Conservation (phyloP, 1,140 invertebrate genomes). For the Goniozus legneri region DNA sequence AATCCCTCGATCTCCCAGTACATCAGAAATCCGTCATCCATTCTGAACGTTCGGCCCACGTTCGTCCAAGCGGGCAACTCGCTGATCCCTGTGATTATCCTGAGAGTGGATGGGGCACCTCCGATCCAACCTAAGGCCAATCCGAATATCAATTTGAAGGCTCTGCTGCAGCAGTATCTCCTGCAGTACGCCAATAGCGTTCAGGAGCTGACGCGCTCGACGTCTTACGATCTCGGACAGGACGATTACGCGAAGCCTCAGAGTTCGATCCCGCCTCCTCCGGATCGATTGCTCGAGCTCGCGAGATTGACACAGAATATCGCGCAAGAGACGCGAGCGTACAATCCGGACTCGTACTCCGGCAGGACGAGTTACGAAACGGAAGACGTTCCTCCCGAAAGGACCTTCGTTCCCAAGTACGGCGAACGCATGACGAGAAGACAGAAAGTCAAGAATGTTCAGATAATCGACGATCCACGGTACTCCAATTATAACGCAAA, state of each 20-base stretch:
- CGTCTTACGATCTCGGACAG: slow-evolving; percentile 31
- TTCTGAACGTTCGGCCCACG: slow-evolving; percentile 48
- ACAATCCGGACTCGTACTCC: slow-evolving; percentile 11
- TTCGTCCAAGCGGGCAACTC: slow-evolving; percentile 49
- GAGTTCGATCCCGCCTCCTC: background rate
- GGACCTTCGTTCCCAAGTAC: slow-evolving; percentile 4
- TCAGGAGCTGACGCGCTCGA: slow-evolving; percentile 27
- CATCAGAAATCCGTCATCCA: slow-evolving; percentile 47
- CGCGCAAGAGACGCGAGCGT: slow-evolving; percentile 4
- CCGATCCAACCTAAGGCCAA: slow-evolving; percentile 32
- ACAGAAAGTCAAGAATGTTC: slow-evolving; percentile 44
- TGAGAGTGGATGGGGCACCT: slow-evolving; percentile 44
- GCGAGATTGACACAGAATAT: slow-evolving; percentile 23
- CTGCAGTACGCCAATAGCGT: slow-evolving; percentile 41
- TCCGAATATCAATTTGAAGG: slow-evolving; percentile 46
- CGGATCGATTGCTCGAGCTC: slow-evolving; percentile 34
- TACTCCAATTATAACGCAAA: too few relatives aligned
- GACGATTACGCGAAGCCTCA: slow-evolving; percentile 7
- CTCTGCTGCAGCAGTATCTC: slow-evolving; percentile 46
- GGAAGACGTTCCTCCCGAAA: background rate
- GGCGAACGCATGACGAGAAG: slow-evolving; percentile 10
- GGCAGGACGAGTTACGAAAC: slow-evolving; percentile 23
- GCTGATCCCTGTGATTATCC: slow-evolving; percentile 49
- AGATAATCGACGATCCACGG: slow-evolving; percentile 45
- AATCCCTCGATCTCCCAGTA: slow-evolving; percentile 53